A percentile compares a stretch with the other conserved stretches of the same genome.
These are phyloP conservation scores for Cerastoderma edule DNA, from an alignment of 2,888 invertebrate species.

Conservation along the genomic window DNA sequence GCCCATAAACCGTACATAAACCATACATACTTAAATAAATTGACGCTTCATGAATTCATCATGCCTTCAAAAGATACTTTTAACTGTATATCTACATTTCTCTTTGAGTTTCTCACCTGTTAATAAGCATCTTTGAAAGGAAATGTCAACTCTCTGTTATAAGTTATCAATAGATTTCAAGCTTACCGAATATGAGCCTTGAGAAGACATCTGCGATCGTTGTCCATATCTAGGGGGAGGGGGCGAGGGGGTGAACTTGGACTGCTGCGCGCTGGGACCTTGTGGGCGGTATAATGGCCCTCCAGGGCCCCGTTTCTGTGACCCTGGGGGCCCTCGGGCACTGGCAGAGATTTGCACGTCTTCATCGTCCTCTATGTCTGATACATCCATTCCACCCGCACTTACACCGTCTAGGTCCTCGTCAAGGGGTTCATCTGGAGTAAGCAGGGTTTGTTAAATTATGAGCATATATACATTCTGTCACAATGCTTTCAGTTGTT, in stretches of 20 bases:
- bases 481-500: too few species aligned
- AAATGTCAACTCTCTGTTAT: not conserved
- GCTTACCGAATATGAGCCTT: slow-evolving; percentile 18
- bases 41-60: too few species aligned
- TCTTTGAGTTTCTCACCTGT: not conserved
- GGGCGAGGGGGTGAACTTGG: slow-evolving; percentile 41
- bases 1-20: too few species aligned
- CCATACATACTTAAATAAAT: too few species aligned
- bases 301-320: slow-evolving; percentile 35
- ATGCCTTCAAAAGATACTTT: too few species aligned
- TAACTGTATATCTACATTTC: too few species aligned
- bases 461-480: too few species aligned
- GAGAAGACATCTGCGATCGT: slow-evolving; percentile 17
- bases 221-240: slow-evolving; percentile 39
- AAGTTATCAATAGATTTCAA: too few species aligned
- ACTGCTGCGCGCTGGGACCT: slow-evolving; percentile 25
- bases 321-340: slow-evolving; percentile 48
- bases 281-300: slow-evolving; percentile 32
- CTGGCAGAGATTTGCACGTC: slow-evolving; percentile 33
- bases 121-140: not conserved
- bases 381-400: slow-evolving; percentile 82
- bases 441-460: too few species aligned
- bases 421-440: slow-evolving; percentile 52
- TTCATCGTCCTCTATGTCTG: slow-evolving; percentile 77
- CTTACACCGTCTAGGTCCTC: slow-evolving; percentile 80